Percentiles rank a stretch among this genome's conserved stretches.
These are phyloP conservation scores for Hydrotaea cyrtoneurina DNA, from an alignment of 2,888 invertebrate genomes.

Conservation along the genomic window DNA sequence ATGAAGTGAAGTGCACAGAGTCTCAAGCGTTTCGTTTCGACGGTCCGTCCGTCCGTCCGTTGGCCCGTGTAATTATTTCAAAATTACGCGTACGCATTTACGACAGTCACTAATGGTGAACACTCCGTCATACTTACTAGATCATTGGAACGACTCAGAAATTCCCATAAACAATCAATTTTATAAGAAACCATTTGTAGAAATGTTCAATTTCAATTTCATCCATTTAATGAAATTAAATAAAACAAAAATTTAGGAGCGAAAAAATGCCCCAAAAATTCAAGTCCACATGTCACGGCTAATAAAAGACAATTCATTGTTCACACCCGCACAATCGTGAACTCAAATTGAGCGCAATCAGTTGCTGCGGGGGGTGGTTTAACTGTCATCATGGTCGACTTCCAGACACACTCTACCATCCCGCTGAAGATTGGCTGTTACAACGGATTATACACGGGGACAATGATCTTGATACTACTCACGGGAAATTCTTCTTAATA, in stretches of 20 bases:
- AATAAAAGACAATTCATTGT: constrained; percentile 55
- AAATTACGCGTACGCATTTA: not conserved
- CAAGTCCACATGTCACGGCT: constrained; percentile 58
- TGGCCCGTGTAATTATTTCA: constrained; percentile 32
- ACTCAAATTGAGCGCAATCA: not conserved
- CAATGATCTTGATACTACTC: no score
- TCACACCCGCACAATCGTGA: constrained; percentile 49
- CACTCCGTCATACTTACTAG: not conserved
- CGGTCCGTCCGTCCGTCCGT: not conserved
- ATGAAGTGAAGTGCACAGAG: not conserved
- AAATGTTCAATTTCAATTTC: not conserved
- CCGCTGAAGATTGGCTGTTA: no score
- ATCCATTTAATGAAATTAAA: constrained; percentile 27
- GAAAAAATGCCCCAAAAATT: constrained; percentile 31
- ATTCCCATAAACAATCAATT: constrained; percentile 33
- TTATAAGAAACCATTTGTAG: constrained; percentile 52
- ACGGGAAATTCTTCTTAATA: no score
- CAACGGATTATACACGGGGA: no score
- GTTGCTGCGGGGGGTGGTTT: not conserved
- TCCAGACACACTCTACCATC: not conserved
- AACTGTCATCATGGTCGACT: not conserved
- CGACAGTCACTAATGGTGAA: not conserved
- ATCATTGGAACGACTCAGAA: not conserved
- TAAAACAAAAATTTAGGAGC: constrained; percentile 21
- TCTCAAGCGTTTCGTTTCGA: not conserved